Evolutionary conservation across 1,140 invertebrate genomes (phyloP).

Genomic region (Lasioglossum albipes): DNA sequence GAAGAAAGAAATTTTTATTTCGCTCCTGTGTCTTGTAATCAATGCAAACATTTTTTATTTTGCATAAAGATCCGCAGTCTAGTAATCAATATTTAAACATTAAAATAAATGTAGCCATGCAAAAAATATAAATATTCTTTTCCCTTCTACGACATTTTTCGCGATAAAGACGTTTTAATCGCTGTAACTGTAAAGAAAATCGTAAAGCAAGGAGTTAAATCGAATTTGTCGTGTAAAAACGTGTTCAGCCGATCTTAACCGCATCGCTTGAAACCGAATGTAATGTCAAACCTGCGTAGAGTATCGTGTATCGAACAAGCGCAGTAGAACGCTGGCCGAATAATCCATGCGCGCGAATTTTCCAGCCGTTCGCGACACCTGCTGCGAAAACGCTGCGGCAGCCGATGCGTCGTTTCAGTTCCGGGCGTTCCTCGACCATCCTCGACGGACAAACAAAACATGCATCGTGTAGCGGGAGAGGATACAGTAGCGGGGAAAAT

Average conservation of each 20-base stretch:
- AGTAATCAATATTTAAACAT: too few relatives aligned
- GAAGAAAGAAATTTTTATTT: too few relatives aligned
- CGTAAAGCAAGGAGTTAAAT: too few relatives aligned
- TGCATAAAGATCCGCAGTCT: too few relatives aligned
- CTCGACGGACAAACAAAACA: conserved; percentile 52
- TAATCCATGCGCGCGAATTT: conserved; percentile 29
- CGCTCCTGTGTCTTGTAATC: too few relatives aligned
- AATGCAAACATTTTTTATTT: too few relatives aligned
- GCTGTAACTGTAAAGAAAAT: too few relatives aligned
- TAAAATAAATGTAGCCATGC: too few relatives aligned
- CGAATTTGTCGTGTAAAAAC: not conserved
- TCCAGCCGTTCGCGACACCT: conserved; percentile 69
- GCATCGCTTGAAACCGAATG: not conserved
- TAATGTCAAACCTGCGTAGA: not conserved
- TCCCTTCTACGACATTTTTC: too few relatives aligned
- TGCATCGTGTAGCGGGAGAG: conserved; percentile 56
- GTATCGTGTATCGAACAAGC: not conserved
- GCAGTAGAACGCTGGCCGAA: conserved; percentile 23
- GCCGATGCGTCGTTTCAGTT: conserved; percentile 67
- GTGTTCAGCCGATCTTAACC: not conserved
- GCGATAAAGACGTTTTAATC: too few relatives aligned
- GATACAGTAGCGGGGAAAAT: conserved; percentile 50
- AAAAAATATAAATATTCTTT: too few relatives aligned
- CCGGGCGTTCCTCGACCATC: conserved; percentile 51
- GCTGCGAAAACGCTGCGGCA: conserved; percentile 63